Conservation (phyloP, 2,888 invertebrate species). For the Caenorhabditis wallacei region DNA sequence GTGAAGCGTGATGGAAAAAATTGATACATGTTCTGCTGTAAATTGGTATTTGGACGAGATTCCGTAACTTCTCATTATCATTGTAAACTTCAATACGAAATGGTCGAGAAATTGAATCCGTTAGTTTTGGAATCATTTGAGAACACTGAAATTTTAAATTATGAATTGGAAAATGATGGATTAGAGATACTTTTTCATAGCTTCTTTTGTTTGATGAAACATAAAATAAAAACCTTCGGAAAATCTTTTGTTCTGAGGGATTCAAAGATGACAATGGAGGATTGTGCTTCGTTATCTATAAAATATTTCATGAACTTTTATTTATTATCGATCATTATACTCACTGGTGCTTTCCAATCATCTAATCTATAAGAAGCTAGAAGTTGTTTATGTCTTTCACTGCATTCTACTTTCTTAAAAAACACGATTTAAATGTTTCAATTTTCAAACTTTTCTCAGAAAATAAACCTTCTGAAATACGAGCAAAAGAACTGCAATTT, state of each 20-base stretch:
- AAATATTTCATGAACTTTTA: not conserved
- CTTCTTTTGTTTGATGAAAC: slow-evolving; percentile 33
- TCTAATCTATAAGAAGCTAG: slow-evolving; percentile 33
- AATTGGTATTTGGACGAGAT: slow-evolving; percentile 32
- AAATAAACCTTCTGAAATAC: slow-evolving; percentile 38
- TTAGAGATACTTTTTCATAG: slow-evolving; percentile 30
- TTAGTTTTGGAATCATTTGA: slow-evolving; percentile 42
- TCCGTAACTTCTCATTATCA: slow-evolving; percentile 25
- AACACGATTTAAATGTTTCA: not conserved
- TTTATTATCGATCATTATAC: not conserved
- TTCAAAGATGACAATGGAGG: slow-evolving; percentile 43
- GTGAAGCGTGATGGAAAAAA: slow-evolving; percentile 38
- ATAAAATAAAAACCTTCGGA: slow-evolving; percentile 49
- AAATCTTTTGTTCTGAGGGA: slow-evolving; percentile 42
- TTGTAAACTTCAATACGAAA: slow-evolving; percentile 49
- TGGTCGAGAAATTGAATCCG: slow-evolving; percentile 11
- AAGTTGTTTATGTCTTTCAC: slow-evolving; percentile 48
- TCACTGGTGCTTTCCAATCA: slow-evolving; percentile 45
- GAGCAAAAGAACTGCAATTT: slow-evolving; percentile 37
- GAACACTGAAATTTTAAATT: slow-evolving; percentile 30
- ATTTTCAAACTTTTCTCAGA: not conserved
- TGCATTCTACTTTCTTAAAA: slow-evolving; percentile 48
- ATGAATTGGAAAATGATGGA: not conserved
- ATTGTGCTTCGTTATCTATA: slow-evolving; percentile 35
- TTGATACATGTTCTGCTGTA: slow-evolving; percentile 50